Base-by-base conservation (phyloP, 2,113 vertebrate genomes). In the Martes martes region DNA sequence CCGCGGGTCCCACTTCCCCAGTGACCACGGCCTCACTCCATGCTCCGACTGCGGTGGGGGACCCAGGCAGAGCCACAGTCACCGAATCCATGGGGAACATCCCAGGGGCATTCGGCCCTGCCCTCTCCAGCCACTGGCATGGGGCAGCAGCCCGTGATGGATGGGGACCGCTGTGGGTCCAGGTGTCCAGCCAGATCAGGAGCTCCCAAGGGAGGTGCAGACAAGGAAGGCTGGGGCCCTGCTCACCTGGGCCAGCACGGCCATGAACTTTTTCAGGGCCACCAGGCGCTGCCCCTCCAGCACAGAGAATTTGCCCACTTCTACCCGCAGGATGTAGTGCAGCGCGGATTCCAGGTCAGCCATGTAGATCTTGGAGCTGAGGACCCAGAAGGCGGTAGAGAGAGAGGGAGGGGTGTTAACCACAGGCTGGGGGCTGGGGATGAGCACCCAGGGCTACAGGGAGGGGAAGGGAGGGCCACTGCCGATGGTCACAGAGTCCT, bases 311-410 rank as follows among this genome's bases (percentile, higher is more conserved):
- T 99, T 98, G 24, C 98, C 98, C 45, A 99, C 98, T 98, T 99
- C 99, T 81, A 99, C 97, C 36, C 99, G 99, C 28, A 99, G 98
- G 0, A 99, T 99, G 97, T 99, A 99, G 98, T 99, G 99, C 45
- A 99, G 98, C 0, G 99, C 96, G 0, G 99, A 99, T 92, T 99
- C 99, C 97, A 99, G 98, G 96, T 99, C 99, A 0, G 99, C 99
- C 99, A 99, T 99, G 94, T 99, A 99, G 93, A 99, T 97, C 97
- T 99, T 99, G 79, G 99, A 99, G 71, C 99, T 99, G 97, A 24
- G 31, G 28, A 89, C 47, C 55, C 71, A 76, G 82, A 76, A 6
- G 33, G 28, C 31, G 15, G 39, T 23, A 69, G 42, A 85, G 0
- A 89, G 36, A 80, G 33, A 78, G 26, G 81, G 73, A 65, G 39